Conservation (phyloP, 92 coral and sea anemone species). For the Zoanthus sociatus region DNA sequence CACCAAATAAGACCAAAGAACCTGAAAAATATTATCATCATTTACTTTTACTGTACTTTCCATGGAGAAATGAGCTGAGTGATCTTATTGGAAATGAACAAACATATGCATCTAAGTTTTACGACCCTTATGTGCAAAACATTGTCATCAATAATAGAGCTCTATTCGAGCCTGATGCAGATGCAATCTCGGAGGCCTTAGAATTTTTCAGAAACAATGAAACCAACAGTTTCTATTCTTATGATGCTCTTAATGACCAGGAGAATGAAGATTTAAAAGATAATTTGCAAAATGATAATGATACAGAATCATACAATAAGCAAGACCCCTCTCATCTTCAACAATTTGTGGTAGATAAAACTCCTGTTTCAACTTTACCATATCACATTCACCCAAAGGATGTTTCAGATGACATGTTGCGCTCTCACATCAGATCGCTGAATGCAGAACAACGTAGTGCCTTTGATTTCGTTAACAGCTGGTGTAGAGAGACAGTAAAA, state of each 20-base stretch:
- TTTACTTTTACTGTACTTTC: neutral
- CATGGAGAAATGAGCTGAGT: neutral
- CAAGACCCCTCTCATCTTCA: slow-evolving; percentile 38
- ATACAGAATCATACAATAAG: slow-evolving; percentile 18
- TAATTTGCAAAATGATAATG: slow-evolving; percentile 20
- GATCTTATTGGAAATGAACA: neutral
- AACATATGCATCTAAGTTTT: neutral
- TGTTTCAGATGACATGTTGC: slow-evolving; percentile 66
- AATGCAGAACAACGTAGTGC: slow-evolving; percentile 54
- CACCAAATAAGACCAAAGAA: neutral
- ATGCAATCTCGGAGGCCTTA: slow-evolving; percentile 28
- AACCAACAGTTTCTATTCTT: slow-evolving; percentile 22
- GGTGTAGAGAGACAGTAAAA: slow-evolving; percentile 61
- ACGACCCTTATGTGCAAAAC: slow-evolving; percentile 5
- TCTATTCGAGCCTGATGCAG: slow-evolving; percentile 39
- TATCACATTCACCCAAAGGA: slow-evolving; percentile 65
- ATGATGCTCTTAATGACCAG: slow-evolving; percentile 32
- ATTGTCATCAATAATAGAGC: slow-evolving; percentile 36
- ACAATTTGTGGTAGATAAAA: slow-evolving; percentile 16
- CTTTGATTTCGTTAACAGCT: slow-evolving; percentile 48
- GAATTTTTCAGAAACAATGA: slow-evolving; percentile 36
- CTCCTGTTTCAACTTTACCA: slow-evolving; percentile 30
- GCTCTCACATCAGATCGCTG: slow-evolving; percentile 64
- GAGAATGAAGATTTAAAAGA: slow-evolving; percentile 11
- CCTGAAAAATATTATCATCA: neutral